Percentiles rank a stretch among this genome's conserved stretches.
Evolutionary conservation across 2,797 vertebrate species (phyloP).

Genomic region (Coendou prehensilis): DNA sequence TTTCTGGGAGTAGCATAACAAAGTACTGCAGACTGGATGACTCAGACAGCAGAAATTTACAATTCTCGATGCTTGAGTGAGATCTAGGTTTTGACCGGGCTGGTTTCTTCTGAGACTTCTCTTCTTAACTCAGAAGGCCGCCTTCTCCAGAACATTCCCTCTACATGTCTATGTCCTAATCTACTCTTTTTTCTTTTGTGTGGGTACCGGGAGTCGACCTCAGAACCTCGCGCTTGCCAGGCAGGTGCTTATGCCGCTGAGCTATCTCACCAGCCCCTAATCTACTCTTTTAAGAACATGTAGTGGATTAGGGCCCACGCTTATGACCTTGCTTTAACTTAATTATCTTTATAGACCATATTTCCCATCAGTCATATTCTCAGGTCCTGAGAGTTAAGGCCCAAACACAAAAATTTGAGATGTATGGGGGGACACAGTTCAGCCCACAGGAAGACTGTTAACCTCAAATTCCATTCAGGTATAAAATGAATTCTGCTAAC

Average conservation of each 20-base stretch:
- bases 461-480: conserved; percentile 22
- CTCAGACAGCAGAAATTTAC: not conserved
- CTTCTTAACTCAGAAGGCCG: too few relatives aligned
- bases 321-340: not conserved
- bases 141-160: not conserved
- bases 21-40: not conserved
- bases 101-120: not conserved
- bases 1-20: not conserved
- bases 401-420: not conserved
- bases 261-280: not conserved
- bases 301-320: not conserved
- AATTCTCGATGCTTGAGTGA: not conserved
- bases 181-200: not conserved
- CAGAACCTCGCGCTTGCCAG: too few relatives aligned
- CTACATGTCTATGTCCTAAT: not conserved
- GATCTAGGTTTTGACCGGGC: not conserved
- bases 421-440: not conserved
- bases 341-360: not conserved
- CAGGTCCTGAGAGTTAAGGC: not conserved
- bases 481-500: not conserved
- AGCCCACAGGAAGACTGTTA: not conserved
- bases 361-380: not conserved
- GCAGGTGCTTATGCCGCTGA: too few relatives aligned
- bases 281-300: not conserved
- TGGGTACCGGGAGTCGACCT: too few relatives aligned